A percentile compares a stretch with the other conserved stretches of the same genome.
These are phyloP conservation scores for Heloderma charlesbogerti DNA, from an alignment of 2,113 vertebrate genomes.

Conservation along the genomic window DNA sequence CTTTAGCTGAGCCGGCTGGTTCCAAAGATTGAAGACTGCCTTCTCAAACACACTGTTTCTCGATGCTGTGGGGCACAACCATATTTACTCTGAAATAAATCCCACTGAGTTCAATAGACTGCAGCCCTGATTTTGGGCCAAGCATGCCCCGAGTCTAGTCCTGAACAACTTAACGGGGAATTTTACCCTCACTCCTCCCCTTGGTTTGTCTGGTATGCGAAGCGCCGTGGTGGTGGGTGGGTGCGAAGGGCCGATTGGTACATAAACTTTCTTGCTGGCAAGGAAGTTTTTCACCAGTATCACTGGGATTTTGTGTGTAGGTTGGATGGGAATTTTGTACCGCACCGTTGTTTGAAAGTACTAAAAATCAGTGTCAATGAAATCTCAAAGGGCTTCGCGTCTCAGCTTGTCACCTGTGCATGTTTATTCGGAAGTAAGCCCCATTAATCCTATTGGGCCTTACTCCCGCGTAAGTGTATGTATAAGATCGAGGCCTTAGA, in stretches of 20 bases:
- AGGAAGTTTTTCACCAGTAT: not conserved
- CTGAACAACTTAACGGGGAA: not conserved
- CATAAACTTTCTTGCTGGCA: not conserved
- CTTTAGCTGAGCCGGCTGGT: not conserved
- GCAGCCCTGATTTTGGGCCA: not conserved
- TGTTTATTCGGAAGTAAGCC: not conserved
- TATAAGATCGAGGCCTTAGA: not conserved
- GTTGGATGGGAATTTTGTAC: not conserved
- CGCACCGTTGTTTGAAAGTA: not conserved
- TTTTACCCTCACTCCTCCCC: not conserved
- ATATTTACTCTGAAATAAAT: not conserved
- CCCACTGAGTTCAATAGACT: not conserved
- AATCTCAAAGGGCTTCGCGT: not conserved
- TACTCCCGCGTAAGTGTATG: not conserved
- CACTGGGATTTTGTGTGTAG: not conserved
- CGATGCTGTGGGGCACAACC: no score
- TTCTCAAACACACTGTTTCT: not conserved
- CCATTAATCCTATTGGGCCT: not conserved
- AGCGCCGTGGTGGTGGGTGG: not conserved
- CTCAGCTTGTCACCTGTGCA: not conserved
- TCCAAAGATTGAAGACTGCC: not conserved
- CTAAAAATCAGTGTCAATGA: not conserved
- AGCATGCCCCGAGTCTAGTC: not conserved
- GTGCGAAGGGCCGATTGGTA: no score
- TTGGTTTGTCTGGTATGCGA: not conserved